phyloP scores from a whole-genome alignment of 2,888 invertebrate genomes.

The Plusia festucae region DNA sequence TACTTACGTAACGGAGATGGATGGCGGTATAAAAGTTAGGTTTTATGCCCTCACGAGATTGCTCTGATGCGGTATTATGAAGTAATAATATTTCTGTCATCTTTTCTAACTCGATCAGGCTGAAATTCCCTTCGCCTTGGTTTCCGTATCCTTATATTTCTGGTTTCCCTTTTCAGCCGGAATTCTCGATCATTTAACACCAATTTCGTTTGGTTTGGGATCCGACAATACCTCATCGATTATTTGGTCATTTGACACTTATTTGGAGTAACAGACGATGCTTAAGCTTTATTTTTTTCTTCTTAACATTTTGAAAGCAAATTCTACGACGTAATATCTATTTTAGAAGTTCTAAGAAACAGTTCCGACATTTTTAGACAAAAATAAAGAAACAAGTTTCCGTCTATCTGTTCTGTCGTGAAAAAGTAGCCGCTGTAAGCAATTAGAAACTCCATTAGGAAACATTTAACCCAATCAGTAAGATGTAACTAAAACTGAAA shows the following conservation, averaged over 20 bases:
- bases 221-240: not conserved
- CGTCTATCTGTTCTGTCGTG: not conserved
- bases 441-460: constrained; percentile 2
- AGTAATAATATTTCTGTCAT: not conserved
- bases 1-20: constrained; percentile 42
- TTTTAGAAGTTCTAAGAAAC: not conserved
- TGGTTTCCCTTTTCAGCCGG: not conserved
- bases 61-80: not conserved
- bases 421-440: constrained; percentile 1
- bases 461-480: constrained; percentile 1
- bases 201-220: not conserved
- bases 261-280: too few species aligned
- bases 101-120: constrained; percentile 5
- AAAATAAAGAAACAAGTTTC: constrained; percentile 1
- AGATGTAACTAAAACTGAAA: constrained; percentile 4
- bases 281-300: too few species aligned
- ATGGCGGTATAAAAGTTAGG: constrained; percentile 28
- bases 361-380: not conserved
- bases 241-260: not conserved
- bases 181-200: constrained; percentile 4
- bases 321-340: too few species aligned
- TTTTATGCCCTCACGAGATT: constrained; percentile 18
- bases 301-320: not conserved
- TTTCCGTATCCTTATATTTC: constrained; percentile 2
- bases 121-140: not conserved